These are phyloP conservation scores for Antedon mediterranea DNA, from an alignment of 53 echinoderm and acorn worm genomes.

Conservation along the genomic window DNA sequence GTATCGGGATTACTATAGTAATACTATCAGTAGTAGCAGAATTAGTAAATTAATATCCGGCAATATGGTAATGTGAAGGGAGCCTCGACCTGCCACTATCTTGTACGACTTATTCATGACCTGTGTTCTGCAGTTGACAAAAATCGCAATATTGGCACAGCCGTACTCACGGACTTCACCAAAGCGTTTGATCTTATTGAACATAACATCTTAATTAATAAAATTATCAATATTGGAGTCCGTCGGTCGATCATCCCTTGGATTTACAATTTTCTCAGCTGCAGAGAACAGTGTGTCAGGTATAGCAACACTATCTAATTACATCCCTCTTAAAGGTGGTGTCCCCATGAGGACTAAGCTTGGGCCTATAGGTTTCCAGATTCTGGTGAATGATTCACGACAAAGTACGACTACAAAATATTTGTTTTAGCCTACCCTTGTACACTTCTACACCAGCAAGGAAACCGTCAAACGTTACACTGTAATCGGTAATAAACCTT, in stretches of 20 bases:
- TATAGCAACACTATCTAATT: constrained; percentile 13
- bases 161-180: constrained; percentile 17
- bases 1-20: no score
- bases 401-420: not conserved
- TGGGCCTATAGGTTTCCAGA: not conserved
- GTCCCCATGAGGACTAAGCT: not conserved
- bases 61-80: no score
- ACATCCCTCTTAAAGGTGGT: constrained; percentile 6
- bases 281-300: constrained; percentile 8
- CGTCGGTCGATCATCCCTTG: constrained; percentile 12
- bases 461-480: no score
- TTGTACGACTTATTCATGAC: no score
- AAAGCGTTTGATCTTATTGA: constrained; percentile 27
- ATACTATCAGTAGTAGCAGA: no score
- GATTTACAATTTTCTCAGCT: constrained; percentile 14
- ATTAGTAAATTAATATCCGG: no score
- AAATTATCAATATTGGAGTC: constrained; percentile 9
- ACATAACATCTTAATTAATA: constrained; percentile 13
- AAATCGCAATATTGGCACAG: not conserved
- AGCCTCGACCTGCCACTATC: no score
- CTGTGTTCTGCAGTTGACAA: no score
- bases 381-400: not conserved
- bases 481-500: no score
- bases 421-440: no score
- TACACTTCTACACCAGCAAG: no score